Evolutionary conservation across 2,888 invertebrate species (phyloP), one percentile per base, ranked within the genome.

Genomic region (Netelia fuscicornis): DNA sequence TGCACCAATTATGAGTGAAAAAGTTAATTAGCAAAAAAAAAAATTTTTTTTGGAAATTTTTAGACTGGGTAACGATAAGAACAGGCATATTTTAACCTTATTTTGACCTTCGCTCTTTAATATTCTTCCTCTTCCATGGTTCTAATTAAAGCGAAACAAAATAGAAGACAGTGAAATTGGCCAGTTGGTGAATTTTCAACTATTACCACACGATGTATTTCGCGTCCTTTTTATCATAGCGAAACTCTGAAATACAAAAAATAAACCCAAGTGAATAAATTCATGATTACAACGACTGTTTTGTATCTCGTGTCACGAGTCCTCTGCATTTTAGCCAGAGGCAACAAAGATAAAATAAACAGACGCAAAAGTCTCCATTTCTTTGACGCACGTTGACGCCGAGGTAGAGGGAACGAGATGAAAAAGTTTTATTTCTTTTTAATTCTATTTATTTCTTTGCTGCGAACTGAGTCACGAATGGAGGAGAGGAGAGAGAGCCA

Each of bases 221-320:
- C 79, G 85, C 81, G 75, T 85, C 81, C 84, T 77, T 82, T 76
- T 84, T 86, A 84, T 84, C 82, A 77, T 70, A 79, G 82, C 81
- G 81, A 86, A 84, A 77, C 76, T 62, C 58, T 70, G 64, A 70
- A 54, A 71, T 78, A 68, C 68, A 64, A 78, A 81, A 72, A 17
- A 67, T 56, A 56, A 60, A 52, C 52, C 78, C 81, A 81, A 78
- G 78, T 83, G 83, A 83, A 81, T 80, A 75, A 58, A 76, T 76
- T 54, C 72, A 67, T 80, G 84, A 84, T 84, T 84, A 76, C 76
- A 67, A 60, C 52, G 65, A 76, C 67, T 81, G 81, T 81, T 83
- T 83, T 83, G 81, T 81, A 72, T 84, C 58, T 77, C 72, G 23
- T 67, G 23, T 11, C 17, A 6, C 37, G 37, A 5, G 37, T 37